Evolutionary conservation across 2,113 vertebrate genomes (phyloP), one percentile per base, ranked within the genome.

Genomic region (Ceyx cyanopectus): DNA sequence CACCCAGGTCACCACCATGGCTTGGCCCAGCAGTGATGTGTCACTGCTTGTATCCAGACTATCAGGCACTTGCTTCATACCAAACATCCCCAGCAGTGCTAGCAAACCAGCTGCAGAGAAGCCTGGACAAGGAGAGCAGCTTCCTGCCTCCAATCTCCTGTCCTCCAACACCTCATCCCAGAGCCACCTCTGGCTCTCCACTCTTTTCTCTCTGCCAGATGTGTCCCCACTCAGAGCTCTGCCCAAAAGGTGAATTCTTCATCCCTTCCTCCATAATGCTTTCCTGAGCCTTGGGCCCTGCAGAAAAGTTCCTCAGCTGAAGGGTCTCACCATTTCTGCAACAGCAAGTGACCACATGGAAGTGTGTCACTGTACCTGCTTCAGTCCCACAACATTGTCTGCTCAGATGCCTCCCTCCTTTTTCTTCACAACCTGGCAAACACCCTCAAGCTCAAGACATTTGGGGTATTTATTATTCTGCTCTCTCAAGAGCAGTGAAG

Each of bases 291-390:
- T 74, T 6, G 0, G 10, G 20, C n/a, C 22, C 21, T 5, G 1
- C 19, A 68, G 51, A 32, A 84, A 67, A 18, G 51, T 20, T 66
- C 41, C 56, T 80, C 46, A 57, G 77, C 34, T 56, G 40, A 65
- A 77, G 26, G 6, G 20, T 13, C 3, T 81, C 30, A 21, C 15
- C 7, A 4, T 53, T 82, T 80, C 54, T 86, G 37, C 1, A 3
- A 56, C 60, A 73, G 41, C 37, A 83, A 56, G 5, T 3, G 20
- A 65, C 67, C 37, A 10, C 0, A 0, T 56, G 12, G 41, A 48
- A 70, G 15, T 0, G 0, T 12, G 14, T 45, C 4, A 5, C 41
- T 73, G 41, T 41, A 43, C 26, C 16, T 3, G 1, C 41, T 70
- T 81, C 60, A 53, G 32, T 46, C n/a, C 45, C 63, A 66, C 18